Conservation (phyloP, 2,888 invertebrate species). For the Griposia aprilina region DNA sequence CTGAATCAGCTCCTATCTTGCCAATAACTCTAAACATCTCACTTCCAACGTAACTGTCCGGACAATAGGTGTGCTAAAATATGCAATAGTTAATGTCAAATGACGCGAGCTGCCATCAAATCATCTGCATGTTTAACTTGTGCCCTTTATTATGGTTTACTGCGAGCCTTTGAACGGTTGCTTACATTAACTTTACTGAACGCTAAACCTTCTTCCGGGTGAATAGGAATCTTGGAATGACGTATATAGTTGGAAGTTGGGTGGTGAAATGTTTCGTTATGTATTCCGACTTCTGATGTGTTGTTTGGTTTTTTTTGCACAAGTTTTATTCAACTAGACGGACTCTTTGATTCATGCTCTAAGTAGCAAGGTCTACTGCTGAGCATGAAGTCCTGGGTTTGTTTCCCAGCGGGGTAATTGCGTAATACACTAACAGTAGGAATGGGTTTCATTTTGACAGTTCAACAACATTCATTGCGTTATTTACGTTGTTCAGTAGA, state of each 20-base stretch:
- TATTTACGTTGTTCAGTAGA: no score
- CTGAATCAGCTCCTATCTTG: constrained; percentile 11
- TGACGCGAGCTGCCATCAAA: constrained; percentile 61
- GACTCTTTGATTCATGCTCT: no score
- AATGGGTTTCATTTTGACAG: no score
- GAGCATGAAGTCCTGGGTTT: no score
- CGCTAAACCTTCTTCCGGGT: constrained; percentile 55
- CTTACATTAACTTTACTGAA: constrained; percentile 55
- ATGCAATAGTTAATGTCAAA: constrained; percentile 63
- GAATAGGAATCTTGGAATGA: constrained; percentile 30
- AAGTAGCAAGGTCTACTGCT: no score
- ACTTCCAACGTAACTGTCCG: constrained; percentile 35
- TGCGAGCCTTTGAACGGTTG: constrained; percentile 53
- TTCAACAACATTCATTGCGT: no score
- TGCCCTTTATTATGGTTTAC: constrained; percentile 61
- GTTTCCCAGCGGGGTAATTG: no score
- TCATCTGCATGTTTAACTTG: constrained; percentile 64
- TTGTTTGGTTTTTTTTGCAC: background rate
- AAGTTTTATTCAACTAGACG: background rate
- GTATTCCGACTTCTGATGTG: background rate
- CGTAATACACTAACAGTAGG: no score
- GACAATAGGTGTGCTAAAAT: constrained; percentile 59
- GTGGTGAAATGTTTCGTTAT: background rate
- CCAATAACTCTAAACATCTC: constrained; percentile 43
- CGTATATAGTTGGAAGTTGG: constrained; percentile 16